Conservation (phyloP, 2,113 vertebrate genomes). For the Plecturocebus donacophilus region DNA sequence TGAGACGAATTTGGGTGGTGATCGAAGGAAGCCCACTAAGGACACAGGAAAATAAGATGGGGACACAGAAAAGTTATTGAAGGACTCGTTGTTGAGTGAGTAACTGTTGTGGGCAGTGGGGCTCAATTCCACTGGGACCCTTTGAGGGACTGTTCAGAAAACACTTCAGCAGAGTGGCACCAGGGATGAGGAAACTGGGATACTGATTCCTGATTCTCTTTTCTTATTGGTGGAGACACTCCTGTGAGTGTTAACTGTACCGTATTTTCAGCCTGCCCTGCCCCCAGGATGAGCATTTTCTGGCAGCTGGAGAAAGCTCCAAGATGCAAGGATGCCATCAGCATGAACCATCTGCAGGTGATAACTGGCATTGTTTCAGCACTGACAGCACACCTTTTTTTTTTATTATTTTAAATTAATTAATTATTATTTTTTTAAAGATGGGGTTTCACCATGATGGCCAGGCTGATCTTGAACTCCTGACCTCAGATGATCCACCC, state of each 20-base stretch:
- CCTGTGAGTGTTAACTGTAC: too few relatives aligned
- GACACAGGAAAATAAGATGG: too few relatives aligned
- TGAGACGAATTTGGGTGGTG: not conserved
- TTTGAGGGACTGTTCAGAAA: not conserved
- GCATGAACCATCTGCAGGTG: not conserved
- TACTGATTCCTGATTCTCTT: not conserved
- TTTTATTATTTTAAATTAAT: too few relatives aligned
- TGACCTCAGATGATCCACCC: too few relatives aligned
- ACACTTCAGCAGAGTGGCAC: not conserved
- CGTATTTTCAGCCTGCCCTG: not conserved
- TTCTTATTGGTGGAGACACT: not conserved
- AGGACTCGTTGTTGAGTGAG: not conserved
- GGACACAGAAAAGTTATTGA: not conserved
- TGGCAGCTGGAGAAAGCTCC: not conserved
- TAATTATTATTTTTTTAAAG: too few relatives aligned
- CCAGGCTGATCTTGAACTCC: too few relatives aligned
- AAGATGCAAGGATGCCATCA: not conserved
- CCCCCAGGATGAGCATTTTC: not conserved
- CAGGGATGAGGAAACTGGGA: too few relatives aligned
- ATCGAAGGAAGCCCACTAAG: not conserved
- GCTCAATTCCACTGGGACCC: not conserved
- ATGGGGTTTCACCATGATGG: too few relatives aligned
- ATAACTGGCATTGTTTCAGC: not conserved
- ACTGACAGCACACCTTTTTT: not conserved
- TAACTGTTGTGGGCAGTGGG: too few relatives aligned